Conservation (phyloP, 30 jellyfish, hydroid and myxozoan species). For the Aurelia coerulea region DNA sequence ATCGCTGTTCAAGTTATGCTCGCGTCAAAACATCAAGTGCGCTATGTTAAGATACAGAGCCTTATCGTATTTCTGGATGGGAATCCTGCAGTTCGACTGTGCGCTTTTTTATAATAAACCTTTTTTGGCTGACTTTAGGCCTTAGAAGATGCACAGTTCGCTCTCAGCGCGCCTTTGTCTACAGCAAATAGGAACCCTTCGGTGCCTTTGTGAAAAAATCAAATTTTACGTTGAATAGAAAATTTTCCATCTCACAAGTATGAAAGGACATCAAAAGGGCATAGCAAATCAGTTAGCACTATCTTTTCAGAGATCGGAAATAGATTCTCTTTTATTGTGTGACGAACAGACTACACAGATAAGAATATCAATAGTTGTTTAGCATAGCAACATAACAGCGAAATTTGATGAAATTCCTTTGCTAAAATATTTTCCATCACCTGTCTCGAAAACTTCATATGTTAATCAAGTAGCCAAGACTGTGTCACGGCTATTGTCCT, state of each 20-base stretch:
- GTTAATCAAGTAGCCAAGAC: slow-evolving; percentile 1
- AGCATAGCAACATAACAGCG: slow-evolving; percentile 9
- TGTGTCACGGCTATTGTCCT: slow-evolving; percentile 17
- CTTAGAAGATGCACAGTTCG: slow-evolving; percentile 3
- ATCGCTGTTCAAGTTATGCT: no score
- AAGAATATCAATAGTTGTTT: slow-evolving; percentile 30
- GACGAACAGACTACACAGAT: slow-evolving; percentile 36
- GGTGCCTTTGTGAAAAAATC: slow-evolving; percentile 70
- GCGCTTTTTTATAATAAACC: no score
- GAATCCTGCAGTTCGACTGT: no score
- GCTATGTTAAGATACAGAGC: no score
- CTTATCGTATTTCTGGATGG: no score
- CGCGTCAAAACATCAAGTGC: no score
- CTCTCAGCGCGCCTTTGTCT: slow-evolving; percentile 41
- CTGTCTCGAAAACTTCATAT: neutral
- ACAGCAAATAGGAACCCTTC: slow-evolving; percentile 50
- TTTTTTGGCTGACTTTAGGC: no score
- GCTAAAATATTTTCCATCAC: neutral
- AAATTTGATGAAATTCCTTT: neutral
- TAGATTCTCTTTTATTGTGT: slow-evolving; percentile 38
- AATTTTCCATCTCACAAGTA: slow-evolving; percentile 14
- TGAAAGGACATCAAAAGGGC: slow-evolving; percentile 12
- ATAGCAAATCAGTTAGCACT: slow-evolving; percentile 23
- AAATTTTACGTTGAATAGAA: slow-evolving; percentile 52
- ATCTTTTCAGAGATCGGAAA: slow-evolving; percentile 63